Evolutionary conservation across 2,113 vertebrate genomes (phyloP).

Genomic region (Dascyllus trimaculatus): DNA sequence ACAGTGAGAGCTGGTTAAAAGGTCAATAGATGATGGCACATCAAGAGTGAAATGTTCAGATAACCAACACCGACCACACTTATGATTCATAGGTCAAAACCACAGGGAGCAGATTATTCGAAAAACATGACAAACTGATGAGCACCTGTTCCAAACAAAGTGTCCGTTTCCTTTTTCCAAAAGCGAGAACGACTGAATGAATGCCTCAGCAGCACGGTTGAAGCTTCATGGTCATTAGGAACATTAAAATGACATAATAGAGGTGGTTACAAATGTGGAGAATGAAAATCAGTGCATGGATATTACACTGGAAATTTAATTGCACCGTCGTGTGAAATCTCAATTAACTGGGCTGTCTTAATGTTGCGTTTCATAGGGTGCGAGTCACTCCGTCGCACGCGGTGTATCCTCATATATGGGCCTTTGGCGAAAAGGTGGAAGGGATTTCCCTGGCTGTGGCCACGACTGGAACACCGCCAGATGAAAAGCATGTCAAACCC

Average conservation of each 20-base stretch:
- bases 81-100: slow-evolving; percentile 53
- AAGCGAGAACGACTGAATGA: not conserved
- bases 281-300: not conserved
- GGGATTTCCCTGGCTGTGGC: slow-evolving; percentile 10
- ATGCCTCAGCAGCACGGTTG: not conserved
- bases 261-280: not conserved
- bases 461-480: not conserved
- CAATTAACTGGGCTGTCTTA: slow-evolving; percentile 15
- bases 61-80: slow-evolving; percentile 30
- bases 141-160: slow-evolving; percentile 27
- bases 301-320: slow-evolving; percentile 21
- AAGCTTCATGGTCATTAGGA: not conserved
- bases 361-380: not conserved
- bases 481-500: slow-evolving; percentile 1
- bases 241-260: not conserved
- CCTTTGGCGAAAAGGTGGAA: not conserved
- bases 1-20: slow-evolving; percentile 2
- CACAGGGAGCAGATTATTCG: slow-evolving; percentile 14
- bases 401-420: not conserved
- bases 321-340: slow-evolving; percentile 44
- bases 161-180: not conserved
- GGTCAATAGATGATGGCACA: slow-evolving; percentile 9
- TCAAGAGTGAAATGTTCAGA: slow-evolving; percentile 21
- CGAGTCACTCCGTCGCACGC: not conserved
- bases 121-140: slow-evolving; percentile 32